phyloP scores from a whole-genome alignment of 2,888 invertebrate genomes.

The Aphrophora alni region DNA sequence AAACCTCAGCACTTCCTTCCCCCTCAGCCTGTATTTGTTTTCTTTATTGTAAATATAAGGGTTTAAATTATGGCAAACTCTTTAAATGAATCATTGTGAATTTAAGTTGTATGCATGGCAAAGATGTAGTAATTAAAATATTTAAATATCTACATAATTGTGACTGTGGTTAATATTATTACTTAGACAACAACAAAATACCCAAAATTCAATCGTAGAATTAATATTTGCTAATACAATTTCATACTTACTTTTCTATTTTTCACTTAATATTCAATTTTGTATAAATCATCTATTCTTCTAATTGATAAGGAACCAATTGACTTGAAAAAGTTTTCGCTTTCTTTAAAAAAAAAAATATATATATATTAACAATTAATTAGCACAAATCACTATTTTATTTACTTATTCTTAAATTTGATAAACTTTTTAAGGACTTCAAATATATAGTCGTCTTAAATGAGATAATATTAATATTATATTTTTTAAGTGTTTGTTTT shows the following conservation, averaged over 20 bases:
- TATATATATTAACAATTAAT: not conserved
- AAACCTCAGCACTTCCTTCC: too few species aligned
- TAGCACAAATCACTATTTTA: slow-evolving; percentile 3
- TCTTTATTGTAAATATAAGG: too few species aligned
- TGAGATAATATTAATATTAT: not conserved
- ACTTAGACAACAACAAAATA: not conserved
- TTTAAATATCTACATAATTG: too few species aligned
- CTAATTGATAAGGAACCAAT: not conserved
- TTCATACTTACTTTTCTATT: not conserved
- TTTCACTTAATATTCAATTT: not conserved
- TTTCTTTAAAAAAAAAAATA: too few species aligned
- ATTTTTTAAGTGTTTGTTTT: not conserved
- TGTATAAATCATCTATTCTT: not conserved
- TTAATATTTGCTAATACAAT: not conserved
- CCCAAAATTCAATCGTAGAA: not conserved
- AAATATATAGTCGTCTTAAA: not conserved
- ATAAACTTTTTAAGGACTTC: not conserved
- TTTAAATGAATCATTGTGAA: too few species aligned
- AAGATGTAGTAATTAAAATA: not conserved
- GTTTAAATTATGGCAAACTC: too few species aligned
- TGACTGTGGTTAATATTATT: not conserved
- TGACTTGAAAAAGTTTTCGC: not conserved
- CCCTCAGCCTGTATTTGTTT: too few species aligned
- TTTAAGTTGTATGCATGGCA: not conserved
- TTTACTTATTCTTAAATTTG: not conserved